These are phyloP conservation scores for Myotis pilosus DNA, from an alignment of 2,797 vertebrate genomes.

Conservation along the genomic window DNA sequence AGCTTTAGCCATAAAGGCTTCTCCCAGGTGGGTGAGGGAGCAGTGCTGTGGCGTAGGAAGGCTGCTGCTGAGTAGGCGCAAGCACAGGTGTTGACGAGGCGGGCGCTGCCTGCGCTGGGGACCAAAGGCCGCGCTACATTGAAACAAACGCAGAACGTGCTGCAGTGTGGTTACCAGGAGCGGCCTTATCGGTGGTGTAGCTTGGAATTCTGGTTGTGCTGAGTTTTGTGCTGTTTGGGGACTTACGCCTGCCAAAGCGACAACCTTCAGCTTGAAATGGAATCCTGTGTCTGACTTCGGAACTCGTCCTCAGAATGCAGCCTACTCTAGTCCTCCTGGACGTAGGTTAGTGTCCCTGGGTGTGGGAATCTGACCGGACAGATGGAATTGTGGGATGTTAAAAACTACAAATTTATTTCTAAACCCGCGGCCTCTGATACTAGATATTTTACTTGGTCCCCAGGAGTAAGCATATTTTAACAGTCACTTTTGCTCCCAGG, in stretches of 20 bases:
- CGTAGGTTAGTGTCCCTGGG: slow-evolving; percentile 94
- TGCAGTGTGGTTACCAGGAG: slow-evolving; percentile 91
- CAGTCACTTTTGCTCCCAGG: slow-evolving; percentile 92
- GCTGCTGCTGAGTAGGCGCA: slow-evolving; percentile 91
- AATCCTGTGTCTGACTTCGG: slow-evolving; percentile 96
- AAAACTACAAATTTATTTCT: slow-evolving; percentile 93
- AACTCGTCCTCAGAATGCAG: slow-evolving; percentile 93
- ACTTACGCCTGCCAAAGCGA: slow-evolving; percentile 98
- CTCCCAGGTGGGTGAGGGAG: slow-evolving; percentile 94
- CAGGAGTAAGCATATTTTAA: slow-evolving; percentile 84
- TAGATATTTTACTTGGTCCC: slow-evolving; percentile 94
- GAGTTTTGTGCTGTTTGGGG: slow-evolving; percentile 89
- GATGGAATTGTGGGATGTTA: slow-evolving; percentile 97
- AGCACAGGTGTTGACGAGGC: slow-evolving; percentile 96
- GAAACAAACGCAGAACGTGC: slow-evolving; percentile 90
- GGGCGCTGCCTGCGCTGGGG: slow-evolving; percentile 93
- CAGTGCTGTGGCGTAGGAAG: slow-evolving; percentile 94
- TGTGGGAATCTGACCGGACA: slow-evolving; percentile 95
- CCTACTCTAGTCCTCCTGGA: slow-evolving; percentile 94
- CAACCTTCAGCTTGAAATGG: slow-evolving; percentile 93
- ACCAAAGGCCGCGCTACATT: slow-evolving; percentile 94
- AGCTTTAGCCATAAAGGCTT: slow-evolving; percentile 95
- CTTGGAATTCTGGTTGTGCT: slow-evolving; percentile 87
- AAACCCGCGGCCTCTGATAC: slow-evolving; percentile 92
- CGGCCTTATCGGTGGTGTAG: slow-evolving; percentile 95